Percentiles rank a stretch among this genome's conserved stretches.
Conservation (phyloP, 2,113 vertebrate species). For the Labeo catla region DNA sequence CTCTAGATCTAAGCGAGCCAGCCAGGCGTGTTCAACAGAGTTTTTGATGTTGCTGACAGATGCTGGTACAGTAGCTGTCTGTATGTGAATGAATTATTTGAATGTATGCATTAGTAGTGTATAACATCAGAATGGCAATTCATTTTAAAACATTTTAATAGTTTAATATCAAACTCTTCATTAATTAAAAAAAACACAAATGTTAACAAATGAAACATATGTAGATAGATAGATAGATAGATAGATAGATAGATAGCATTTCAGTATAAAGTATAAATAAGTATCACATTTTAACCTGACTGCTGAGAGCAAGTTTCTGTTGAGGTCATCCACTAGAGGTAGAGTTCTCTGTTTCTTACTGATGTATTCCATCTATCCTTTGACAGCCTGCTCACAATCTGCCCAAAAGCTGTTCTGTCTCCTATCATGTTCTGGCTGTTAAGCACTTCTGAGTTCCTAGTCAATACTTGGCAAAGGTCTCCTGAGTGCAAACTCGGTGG, state of each 20-base stretch:
- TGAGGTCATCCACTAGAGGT: neutral
- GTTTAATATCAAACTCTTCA: neutral
- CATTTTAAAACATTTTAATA: neutral
- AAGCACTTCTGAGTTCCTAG: conserved; percentile 65
- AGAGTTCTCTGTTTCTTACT: neutral
- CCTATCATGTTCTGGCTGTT: conserved; percentile 66
- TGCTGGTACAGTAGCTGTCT: neutral
- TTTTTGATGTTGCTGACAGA: conserved; percentile 21
- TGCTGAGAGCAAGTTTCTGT: neutral
- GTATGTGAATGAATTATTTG: neutral
- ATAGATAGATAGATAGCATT: no score
- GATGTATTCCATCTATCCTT: conserved; percentile 44
- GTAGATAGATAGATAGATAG: no score
- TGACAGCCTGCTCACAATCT: conserved; percentile 51
- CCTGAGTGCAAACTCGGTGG: conserved; percentile 50
- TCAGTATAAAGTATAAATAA: neutral
- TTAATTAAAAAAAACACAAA: neutral
- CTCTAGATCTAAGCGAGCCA: conserved; percentile 47
- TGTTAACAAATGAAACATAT: no score
- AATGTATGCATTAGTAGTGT: neutral
- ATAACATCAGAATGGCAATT: conserved; percentile 1
- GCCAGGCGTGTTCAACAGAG: conserved; percentile 7
- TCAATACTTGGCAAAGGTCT: conserved; percentile 67
- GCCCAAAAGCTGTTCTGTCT: conserved; percentile 67
- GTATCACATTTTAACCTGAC: neutral